Evolutionary conservation across 2,797 vertebrate species (phyloP).

Genomic region (Hyperoplus immaculatus): DNA sequence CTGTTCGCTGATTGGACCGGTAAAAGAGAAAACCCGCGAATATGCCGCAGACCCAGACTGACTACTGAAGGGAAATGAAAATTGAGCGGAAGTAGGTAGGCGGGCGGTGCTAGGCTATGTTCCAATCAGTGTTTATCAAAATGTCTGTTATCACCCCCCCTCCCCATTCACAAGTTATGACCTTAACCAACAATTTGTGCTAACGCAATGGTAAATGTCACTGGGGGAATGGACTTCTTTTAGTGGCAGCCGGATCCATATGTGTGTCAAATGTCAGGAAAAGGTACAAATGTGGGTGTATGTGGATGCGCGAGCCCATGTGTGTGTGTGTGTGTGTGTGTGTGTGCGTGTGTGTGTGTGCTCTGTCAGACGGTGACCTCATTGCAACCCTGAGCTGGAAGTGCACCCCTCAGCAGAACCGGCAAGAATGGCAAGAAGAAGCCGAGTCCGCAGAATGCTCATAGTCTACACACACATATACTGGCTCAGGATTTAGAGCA

Average conservation of each 20-base stretch:
- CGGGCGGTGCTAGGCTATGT: constrained; percentile 3
- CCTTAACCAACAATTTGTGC: constrained; percentile 71
- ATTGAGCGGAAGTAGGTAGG: too few species aligned
- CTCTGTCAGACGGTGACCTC: constrained; percentile 77
- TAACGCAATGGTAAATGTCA: constrained; percentile 76
- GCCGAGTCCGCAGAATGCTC: constrained; percentile 78
- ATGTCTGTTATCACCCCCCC: constrained; percentile 25
- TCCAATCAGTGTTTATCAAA: constrained; percentile 26
- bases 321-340: constrained; percentile 8
- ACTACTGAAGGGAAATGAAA: too few species aligned
- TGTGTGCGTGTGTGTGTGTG: constrained; percentile 11
- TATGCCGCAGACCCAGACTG: too few species aligned
- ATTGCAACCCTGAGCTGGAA: constrained; percentile 70
- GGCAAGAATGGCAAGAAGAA: constrained; percentile 54
- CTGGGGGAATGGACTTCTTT: constrained; percentile 55
- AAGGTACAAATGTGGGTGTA: constrained; percentile 30
- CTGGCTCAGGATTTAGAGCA: constrained; percentile 63
- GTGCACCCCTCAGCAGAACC: constrained; percentile 78
- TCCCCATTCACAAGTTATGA: constrained; percentile 53
- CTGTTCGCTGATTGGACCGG: too few species aligned
- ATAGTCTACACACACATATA: constrained; percentile 66
- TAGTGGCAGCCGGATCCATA: constrained; percentile 64
- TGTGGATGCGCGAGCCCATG: constrained; percentile 2
- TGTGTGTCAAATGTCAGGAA: constrained; percentile 40
- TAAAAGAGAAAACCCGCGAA: too few species aligned